Evolutionary conservation across 1,140 invertebrate genomes (phyloP).

Genomic region (Pomacea maculata): DNA sequence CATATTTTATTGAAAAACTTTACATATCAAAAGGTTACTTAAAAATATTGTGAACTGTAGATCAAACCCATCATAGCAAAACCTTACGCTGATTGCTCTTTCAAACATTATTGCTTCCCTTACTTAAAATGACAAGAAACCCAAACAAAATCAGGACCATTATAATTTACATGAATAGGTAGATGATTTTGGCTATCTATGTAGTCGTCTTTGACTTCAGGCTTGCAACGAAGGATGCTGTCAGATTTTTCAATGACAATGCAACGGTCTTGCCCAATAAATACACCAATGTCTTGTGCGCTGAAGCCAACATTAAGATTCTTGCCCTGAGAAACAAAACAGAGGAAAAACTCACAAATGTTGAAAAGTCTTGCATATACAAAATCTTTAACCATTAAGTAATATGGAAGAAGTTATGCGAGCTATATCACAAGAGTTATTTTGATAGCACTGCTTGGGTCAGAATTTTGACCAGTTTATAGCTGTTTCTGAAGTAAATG

Average conservation of each 20-base stretch:
- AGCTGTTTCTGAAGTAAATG: background rate
- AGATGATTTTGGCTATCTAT: conserved; percentile 25
- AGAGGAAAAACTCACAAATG: background rate
- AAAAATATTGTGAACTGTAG: too few relatives aligned
- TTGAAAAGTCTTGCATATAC: background rate
- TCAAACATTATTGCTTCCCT: background rate
- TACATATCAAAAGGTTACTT: background rate
- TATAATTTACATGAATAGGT: conserved; percentile 55
- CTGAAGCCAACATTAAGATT: conserved; percentile 48
- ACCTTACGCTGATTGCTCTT: background rate
- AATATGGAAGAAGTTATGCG: background rate
- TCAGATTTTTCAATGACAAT: conserved; percentile 36
- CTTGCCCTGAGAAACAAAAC: conserved; percentile 43
- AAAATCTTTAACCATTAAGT: background rate
- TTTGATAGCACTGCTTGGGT: background rate
- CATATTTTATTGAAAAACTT: background rate
- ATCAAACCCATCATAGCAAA: too few relatives aligned
- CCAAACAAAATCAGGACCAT: background rate
- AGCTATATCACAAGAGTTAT: background rate
- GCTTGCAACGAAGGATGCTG: conserved; percentile 41
- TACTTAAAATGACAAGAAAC: conserved; percentile 1
- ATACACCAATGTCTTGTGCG: conserved; percentile 43
- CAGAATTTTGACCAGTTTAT: background rate
- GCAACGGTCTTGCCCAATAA: conserved; percentile 39
- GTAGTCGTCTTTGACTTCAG: conserved; percentile 26